Conservation (phyloP, 2,797 vertebrate genomes). For the Meda fulgida region DNA sequence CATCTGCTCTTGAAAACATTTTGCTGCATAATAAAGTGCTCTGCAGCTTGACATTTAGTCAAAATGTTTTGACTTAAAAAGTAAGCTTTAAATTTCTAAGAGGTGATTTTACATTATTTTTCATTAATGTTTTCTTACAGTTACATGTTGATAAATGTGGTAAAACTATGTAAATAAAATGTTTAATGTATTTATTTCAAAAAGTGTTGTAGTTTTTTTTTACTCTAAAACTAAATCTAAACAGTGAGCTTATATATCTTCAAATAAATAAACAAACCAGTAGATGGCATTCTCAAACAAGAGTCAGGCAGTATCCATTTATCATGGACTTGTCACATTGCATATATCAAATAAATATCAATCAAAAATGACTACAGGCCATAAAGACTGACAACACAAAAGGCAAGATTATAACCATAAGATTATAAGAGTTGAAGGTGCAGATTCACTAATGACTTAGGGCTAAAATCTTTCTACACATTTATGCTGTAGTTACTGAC, state of each 20-base stretch:
- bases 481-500: neutral
- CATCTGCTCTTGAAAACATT: neutral
- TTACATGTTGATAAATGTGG: neutral
- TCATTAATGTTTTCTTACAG: neutral
- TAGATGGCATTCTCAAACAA: neutral
- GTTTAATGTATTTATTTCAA: neutral
- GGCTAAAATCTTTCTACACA: neutral
- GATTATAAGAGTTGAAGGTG: neutral
- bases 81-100: neutral
- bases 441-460: neutral
- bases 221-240: neutral
- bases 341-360: neutral
- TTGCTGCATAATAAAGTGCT: neutral
- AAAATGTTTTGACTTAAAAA: neutral
- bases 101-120: neutral
- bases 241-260: neutral
- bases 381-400: neutral
- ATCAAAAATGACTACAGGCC: neutral
- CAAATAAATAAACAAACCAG: neutral
- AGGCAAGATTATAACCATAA: neutral
- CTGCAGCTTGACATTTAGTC: neutral
- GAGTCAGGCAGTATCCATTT: neutral
- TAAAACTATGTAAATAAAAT: neutral
- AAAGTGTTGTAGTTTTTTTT: neutral
- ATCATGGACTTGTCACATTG: neutral